Evolutionary conservation across 2,888 invertebrate genomes (phyloP), one percentile per base, ranked within the genome.

Genomic region (Lycocerus yunnanus): DNA sequence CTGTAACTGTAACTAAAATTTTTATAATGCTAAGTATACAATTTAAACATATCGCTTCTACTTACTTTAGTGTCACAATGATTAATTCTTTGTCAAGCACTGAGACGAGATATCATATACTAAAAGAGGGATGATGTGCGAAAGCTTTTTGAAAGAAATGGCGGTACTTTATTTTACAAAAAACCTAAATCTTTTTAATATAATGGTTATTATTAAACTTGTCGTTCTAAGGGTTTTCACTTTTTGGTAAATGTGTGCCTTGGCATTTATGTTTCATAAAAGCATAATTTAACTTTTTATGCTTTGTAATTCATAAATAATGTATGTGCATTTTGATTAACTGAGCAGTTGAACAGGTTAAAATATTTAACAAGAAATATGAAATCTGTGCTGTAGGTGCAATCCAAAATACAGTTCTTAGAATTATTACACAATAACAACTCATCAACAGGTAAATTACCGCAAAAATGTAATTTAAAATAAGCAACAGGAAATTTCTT

Each of bases 21-120:
- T 63, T 63, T 63, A 16, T 18, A 63, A 63, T 20, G 15, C 61
- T 43, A 43, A 43, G 43, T 43, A 43, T 75, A 75, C 72, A 75
- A 69, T 75, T 72, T 72, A 72, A 67, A 72, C 63, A 68, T 67
- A 71, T 73, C 69, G 73, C 69, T 43, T 65, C 69, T 21, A 24
- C 14, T 43, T 43, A 63, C 61, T 63, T 63, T 63, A 63, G 61
- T 63, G 61, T 15, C 18, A 63, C n/a, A 63, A 20, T 63, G 16
- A 63, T 18, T 63, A 63, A 15, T 66, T 66, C 66, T 15, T 66
- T 71, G 66, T 66, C 65, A 65, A 20, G 15, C 66, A 71, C 66
- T 65, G 71, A 71, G 66, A 71, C 21, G 71, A 66, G 65, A 66
- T 65, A 58, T 71, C 59, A 66, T 71, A 66, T 27, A 58, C 69